Evolutionary conservation across 2,888 invertebrate genomes (phyloP), one percentile per base, ranked within the genome.

Genomic region (Ectobius pallidus): DNA sequence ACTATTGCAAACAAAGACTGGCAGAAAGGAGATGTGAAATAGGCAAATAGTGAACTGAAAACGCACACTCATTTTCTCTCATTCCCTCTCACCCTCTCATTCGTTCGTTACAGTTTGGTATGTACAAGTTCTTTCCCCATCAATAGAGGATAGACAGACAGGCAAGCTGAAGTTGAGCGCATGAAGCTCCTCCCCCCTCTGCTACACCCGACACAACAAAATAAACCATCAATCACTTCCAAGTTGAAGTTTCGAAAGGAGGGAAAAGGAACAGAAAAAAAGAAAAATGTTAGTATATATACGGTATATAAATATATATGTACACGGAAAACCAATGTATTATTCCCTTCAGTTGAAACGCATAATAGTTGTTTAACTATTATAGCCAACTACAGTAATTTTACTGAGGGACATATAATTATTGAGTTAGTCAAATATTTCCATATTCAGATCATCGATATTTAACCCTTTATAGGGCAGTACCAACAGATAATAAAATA

Each of bases 201-300:
- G 42, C 7, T 6, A 7, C 44, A 72, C 80, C 82, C 80, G 82
- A 80, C 82, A 82, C 81, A 83, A 82, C 82, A 82, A 82, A 82
- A 82, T 81, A 82, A 82, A 83, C 79, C 83, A 84, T 84, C 83
- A 83, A 84, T 84, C 84, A 83, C 81, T 78, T 30, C 73, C 65
- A 42, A 73, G 72, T 73, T 75, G 73, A 75, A 75, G 75, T 75
- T 72, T 75, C 70, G 72, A 72, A 72, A 72, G 72, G 58, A 72
- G 72, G 71, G 73, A 68, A 73, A 63, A 70, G 70, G 44, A 73
- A 74, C 65, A 44, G 44, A 44, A 62, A 65, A 65, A 65, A 44
- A 65, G 44, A 65, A 58, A 65, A 65, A 25, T 65, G 27, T 65
- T 25, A 44, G 42, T 65, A 42, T 65, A 42, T 61, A 58, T 67